Conservation (phyloP, 37 sponge, comb jelly and placozoan species). For the Dysidea cf. avara region DNA sequence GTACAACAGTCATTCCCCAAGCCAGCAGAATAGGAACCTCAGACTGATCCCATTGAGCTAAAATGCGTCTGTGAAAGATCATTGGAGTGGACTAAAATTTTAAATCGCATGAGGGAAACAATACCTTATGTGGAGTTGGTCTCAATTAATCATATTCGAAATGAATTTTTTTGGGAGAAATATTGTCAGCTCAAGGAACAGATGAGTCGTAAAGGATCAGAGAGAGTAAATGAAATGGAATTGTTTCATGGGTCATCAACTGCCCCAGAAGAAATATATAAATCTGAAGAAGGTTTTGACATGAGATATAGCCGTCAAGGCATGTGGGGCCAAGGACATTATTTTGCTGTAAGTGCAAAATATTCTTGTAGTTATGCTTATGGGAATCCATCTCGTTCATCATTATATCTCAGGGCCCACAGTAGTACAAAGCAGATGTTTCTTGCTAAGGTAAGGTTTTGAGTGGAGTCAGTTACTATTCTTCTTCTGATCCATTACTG, state of each 20-base stretch:
- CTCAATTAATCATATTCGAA: slow-evolving; percentile 49
- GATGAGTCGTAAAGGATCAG: slow-evolving; percentile 28
- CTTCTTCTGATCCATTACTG: slow-evolving; percentile 5
- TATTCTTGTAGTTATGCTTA: slow-evolving; percentile 38
- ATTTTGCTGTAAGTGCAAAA: slow-evolving; percentile 55
- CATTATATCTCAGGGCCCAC: too few species aligned
- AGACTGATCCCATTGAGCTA: neutral
- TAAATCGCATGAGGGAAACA: slow-evolving; percentile 2
- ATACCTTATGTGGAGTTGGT: slow-evolving; percentile 5
- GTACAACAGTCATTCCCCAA: too few species aligned
- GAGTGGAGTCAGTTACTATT: slow-evolving; percentile 5
- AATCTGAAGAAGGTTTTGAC: slow-evolving; percentile 53
- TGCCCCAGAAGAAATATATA: slow-evolving; percentile 34
- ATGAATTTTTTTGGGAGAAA: slow-evolving; percentile 54
- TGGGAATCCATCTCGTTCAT: too few species aligned
- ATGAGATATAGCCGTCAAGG: slow-evolving; percentile 29
- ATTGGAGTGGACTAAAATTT: slow-evolving; percentile 10
- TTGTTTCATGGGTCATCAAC: slow-evolving; percentile 56
- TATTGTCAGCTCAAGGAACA: slow-evolving; percentile 43
- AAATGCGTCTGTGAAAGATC: neutral
- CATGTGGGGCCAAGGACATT: slow-evolving; percentile 48
- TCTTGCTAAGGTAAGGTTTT: slow-evolving; percentile 10
- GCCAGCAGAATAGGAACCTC: slow-evolving; percentile 36
- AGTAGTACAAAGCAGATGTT: slow-evolving; percentile 6
- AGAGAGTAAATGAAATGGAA: slow-evolving; percentile 30